These are phyloP conservation scores for Neodiprion virginianus DNA, from an alignment of 1,140 invertebrate genomes.

Conservation along the genomic window DNA sequence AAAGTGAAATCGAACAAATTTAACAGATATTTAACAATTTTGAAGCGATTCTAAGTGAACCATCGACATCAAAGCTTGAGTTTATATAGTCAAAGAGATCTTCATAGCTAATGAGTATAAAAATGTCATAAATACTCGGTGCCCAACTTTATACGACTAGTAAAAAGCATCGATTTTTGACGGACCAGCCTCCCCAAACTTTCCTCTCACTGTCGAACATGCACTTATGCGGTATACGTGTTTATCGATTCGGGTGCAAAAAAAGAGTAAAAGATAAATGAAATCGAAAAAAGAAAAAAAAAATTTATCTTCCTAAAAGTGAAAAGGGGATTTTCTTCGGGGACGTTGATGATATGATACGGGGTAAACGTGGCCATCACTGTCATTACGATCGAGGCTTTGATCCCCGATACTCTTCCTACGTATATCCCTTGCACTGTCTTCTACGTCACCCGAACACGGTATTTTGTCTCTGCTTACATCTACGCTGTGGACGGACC, in stretches of 20 bases:
- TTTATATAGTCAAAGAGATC: no score
- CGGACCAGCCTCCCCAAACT: not conserved
- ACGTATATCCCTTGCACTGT: not conserved
- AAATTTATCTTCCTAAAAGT: not conserved
- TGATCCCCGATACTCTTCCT: not conserved
- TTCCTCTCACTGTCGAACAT: not conserved
- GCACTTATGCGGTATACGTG: no score
- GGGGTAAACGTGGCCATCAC: not conserved
- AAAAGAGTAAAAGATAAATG: no score
- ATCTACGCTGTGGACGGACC: not conserved
- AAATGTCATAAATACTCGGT: no score
- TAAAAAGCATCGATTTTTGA: not conserved
- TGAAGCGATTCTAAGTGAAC: no score
- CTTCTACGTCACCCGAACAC: not conserved
- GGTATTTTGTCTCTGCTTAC: not conserved
- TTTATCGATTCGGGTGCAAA: not conserved
- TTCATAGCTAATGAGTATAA: no score
- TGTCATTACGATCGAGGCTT: not conserved
- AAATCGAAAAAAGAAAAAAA: no score
- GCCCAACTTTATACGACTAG: no score
- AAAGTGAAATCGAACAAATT: no score
- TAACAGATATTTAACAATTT: no score
- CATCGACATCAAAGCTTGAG: no score
- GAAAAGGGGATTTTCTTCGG: not conserved
- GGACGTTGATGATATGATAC: not conserved